These are phyloP conservation scores for Drosophila cardini DNA, from an alignment of 1,140 invertebrate species.

Conservation along the genomic window DNA sequence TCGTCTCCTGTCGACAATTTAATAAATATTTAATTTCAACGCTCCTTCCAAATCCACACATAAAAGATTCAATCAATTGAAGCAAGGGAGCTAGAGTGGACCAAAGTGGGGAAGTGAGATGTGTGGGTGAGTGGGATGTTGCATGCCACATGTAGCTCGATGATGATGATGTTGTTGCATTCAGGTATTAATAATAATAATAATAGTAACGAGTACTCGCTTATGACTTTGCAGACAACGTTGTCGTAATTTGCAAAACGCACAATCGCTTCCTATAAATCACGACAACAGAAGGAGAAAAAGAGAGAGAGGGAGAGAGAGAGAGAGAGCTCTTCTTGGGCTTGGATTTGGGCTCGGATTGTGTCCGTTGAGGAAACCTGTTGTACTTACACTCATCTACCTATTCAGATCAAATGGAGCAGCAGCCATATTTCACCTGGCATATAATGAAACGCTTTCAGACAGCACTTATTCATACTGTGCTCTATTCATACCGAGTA, in stretches of 20 bases:
- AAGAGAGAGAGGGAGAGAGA: neutral
- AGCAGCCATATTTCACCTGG: slow-evolving; percentile 73
- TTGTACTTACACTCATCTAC: slow-evolving; percentile 30
- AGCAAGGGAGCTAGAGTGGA: neutral
- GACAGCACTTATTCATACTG: slow-evolving; percentile 10
- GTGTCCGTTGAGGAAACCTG: slow-evolving; percentile 23
- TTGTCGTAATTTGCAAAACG: slow-evolving; percentile 82
- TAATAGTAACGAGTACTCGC: slow-evolving; percentile 52
- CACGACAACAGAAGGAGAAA: slow-evolving; percentile 23
- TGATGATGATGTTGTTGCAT: slow-evolving; percentile 53
- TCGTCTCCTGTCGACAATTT: slow-evolving; percentile 68
- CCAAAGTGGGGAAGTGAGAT: neutral
- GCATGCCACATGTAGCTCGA: slow-evolving; percentile 19
- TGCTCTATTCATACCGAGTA: neutral
- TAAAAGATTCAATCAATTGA: slow-evolving; percentile 78
- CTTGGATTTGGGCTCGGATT: neutral
- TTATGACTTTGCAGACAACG: slow-evolving; percentile 52
- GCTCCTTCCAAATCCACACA: slow-evolving; percentile 71
- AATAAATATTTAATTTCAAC: slow-evolving; percentile 83
- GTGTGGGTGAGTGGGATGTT: no score
- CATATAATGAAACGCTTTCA: slow-evolving; percentile 51
- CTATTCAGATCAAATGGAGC: slow-evolving; percentile 68
- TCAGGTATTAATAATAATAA: slow-evolving; percentile 67
- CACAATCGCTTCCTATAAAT: slow-evolving; percentile 80
- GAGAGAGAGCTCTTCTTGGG: neutral